Conservation (phyloP, 53 echinoderm and acorn worm species). For the Apostichopus leukothele region DNA sequence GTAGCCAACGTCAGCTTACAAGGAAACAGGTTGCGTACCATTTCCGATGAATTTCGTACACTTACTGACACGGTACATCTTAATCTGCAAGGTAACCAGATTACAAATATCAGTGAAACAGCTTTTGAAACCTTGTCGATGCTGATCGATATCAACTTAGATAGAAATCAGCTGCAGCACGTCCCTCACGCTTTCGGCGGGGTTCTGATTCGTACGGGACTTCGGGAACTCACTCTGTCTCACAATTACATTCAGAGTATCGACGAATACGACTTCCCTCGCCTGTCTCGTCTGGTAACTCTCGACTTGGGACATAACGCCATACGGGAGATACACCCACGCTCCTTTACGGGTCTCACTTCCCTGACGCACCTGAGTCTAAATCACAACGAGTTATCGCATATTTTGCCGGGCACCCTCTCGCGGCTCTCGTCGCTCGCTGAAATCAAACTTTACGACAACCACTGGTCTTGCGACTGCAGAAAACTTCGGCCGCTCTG, state of each 20-base stretch:
- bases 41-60: neutral
- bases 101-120: neutral
- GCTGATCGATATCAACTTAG: conserved; percentile 57
- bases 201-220: neutral
- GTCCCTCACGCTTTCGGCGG: conserved; percentile 52
- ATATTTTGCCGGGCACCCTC: conserved; percentile 42
- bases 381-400: conserved; percentile 63
- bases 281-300: conserved; percentile 40
- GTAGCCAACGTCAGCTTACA: neutral
- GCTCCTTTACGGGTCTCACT: conserved; percentile 51
- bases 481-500: conserved; percentile 39
- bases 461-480: conserved; percentile 72
- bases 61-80: neutral
- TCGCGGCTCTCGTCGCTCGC: conserved; percentile 13
- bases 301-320: conserved; percentile 52
- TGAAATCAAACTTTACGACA: conserved; percentile 55
- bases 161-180: conserved; percentile 53
- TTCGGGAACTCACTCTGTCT: conserved; percentile 45
- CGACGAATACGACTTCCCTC: conserved; percentile 22
- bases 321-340: conserved; percentile 50
- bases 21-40: neutral
- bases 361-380: conserved; percentile 63
- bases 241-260: conserved; percentile 48
- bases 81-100: neutral
- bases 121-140: conserved; percentile 52